Conservation (phyloP, 2,888 invertebrate genomes). For the Callosobruchus maculatus region DNA sequence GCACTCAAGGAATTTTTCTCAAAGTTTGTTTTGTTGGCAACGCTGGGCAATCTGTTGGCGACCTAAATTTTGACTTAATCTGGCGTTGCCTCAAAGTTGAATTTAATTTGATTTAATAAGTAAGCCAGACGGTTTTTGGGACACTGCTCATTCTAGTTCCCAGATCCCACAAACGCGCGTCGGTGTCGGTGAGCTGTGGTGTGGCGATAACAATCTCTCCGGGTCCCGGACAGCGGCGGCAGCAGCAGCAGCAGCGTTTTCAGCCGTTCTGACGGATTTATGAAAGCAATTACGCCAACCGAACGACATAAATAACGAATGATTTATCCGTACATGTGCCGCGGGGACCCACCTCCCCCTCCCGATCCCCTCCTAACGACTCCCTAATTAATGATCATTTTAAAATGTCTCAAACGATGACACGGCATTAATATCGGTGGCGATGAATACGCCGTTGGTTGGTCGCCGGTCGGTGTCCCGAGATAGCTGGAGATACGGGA, state of each 20-base stretch:
- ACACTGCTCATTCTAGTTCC: slow-evolving; percentile 1
- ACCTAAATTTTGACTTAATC: too few species aligned
- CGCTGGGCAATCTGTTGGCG: too few species aligned
- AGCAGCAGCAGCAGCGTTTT: neutral
- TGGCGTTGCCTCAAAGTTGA: too few species aligned
- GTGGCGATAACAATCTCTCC: neutral
- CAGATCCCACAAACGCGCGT: slow-evolving; percentile 1
- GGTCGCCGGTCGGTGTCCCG: slow-evolving; percentile 18
- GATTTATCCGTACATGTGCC: slow-evolving; percentile 29
- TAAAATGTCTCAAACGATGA: slow-evolving; percentile 29
- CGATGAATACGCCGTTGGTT: slow-evolving; percentile 15
- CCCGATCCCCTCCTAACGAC: slow-evolving; percentile 20
- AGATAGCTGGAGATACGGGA: slow-evolving; percentile 17
- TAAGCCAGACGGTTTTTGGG: too few species aligned
- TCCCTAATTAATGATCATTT: slow-evolving; percentile 30
- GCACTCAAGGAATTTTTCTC: too few species aligned
- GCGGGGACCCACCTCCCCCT: slow-evolving; percentile 21
- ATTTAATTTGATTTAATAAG: too few species aligned
- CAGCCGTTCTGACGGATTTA: slow-evolving; percentile 39
- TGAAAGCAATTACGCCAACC: slow-evolving; percentile 42
- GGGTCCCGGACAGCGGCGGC: neutral
- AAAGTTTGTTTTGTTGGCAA: too few species aligned
- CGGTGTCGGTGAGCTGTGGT: neutral
- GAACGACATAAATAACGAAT: slow-evolving; percentile 43
- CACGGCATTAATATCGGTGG: slow-evolving; percentile 23